Conservation (phyloP, 2,888 invertebrate genomes). For the Drosophila paramelanica region DNA sequence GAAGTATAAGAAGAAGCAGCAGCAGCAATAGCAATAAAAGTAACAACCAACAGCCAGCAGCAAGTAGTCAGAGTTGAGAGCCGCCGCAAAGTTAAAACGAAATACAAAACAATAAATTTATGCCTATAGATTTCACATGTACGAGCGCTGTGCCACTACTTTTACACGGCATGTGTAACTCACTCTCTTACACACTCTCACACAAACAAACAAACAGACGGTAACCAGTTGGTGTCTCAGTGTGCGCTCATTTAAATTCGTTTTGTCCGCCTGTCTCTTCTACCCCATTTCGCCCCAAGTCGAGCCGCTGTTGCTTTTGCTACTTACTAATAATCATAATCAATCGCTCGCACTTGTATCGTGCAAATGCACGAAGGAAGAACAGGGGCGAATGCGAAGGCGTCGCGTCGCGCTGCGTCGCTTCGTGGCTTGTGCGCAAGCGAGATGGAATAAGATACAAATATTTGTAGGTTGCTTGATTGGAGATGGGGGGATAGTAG, state of each 20-base stretch:
- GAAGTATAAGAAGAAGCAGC: constrained; percentile 17
- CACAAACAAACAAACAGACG: constrained; percentile 24
- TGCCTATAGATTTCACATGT: constrained; percentile 77
- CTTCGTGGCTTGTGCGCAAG: constrained; percentile 37
- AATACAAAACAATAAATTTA: constrained; percentile 79
- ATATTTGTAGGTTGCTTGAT: constrained; percentile 3
- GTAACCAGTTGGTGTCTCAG: constrained; percentile 54
- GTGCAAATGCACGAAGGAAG: constrained; percentile 60
- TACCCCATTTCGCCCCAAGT: constrained; percentile 55
- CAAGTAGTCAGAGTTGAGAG: constrained; percentile 34
- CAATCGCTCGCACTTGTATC: constrained; percentile 79
- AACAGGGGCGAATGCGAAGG: constrained; percentile 25
- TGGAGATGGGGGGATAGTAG: constrained; percentile 23
- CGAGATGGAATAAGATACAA: constrained; percentile 45
- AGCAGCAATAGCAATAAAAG: constrained; percentile 44
- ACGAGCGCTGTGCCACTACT: constrained; percentile 60
- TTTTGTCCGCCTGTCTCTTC: constrained; percentile 62
- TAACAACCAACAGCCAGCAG: constrained; percentile 45
- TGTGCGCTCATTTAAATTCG: constrained; percentile 73
- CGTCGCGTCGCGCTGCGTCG: constrained; percentile 17
- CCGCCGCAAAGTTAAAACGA: constrained; percentile 48
- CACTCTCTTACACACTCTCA: constrained; percentile 39
- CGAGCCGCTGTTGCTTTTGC: constrained; percentile 52
- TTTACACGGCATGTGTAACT: constrained; percentile 57
- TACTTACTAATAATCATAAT: constrained; percentile 79